Percentiles rank a stretch among this genome's conserved stretches.
Conservation (phyloP, 1,140 invertebrate genomes). For the Hycleus cichorii region DNA sequence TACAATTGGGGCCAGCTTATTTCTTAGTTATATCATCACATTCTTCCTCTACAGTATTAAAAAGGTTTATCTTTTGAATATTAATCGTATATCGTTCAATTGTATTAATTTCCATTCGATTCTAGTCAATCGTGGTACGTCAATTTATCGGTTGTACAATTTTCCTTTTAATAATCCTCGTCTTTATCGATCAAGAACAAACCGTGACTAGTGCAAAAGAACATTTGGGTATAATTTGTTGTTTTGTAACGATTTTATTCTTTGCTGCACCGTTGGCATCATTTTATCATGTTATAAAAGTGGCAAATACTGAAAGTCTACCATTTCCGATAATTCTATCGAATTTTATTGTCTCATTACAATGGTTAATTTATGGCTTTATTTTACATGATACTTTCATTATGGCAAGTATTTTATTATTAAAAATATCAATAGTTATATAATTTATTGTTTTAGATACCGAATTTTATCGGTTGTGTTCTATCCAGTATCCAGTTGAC, state of each 20-base stretch:
- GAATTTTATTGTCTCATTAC: slow-evolving; percentile 62
- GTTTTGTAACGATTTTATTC: slow-evolving; percentile 63
- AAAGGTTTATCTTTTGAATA: slow-evolving; percentile 41
- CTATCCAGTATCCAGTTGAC: slow-evolving; percentile 60
- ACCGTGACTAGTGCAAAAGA: slow-evolving; percentile 18
- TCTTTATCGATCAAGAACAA: slow-evolving; percentile 23
- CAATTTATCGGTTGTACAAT: slow-evolving; percentile 21
- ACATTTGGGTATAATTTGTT: slow-evolving; percentile 52
- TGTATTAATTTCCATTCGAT: slow-evolving; percentile 1
- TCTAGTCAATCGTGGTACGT: slow-evolving; percentile 23
- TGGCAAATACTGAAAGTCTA: slow-evolving; percentile 66
- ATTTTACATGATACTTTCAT: slow-evolving; percentile 64
- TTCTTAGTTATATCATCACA: slow-evolving; percentile 54
- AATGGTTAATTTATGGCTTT: slow-evolving; percentile 70
- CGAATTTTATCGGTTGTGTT: slow-evolving; percentile 64
- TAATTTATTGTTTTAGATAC: slow-evolving; percentile 47
- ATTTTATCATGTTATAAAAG: slow-evolving; percentile 65
- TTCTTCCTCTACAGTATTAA: slow-evolving; percentile 57
- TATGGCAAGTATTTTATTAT: slow-evolving; percentile 46
- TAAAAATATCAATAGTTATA: neutral
- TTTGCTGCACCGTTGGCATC: slow-evolving; percentile 71
- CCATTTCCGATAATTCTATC: slow-evolving; percentile 71
- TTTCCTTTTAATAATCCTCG: slow-evolving; percentile 17
- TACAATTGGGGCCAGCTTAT: slow-evolving; percentile 55
- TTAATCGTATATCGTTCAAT: neutral